Base-by-base conservation (phyloP, 2,113 vertebrate genomes). In the Phaethornis superciliosus region DNA sequence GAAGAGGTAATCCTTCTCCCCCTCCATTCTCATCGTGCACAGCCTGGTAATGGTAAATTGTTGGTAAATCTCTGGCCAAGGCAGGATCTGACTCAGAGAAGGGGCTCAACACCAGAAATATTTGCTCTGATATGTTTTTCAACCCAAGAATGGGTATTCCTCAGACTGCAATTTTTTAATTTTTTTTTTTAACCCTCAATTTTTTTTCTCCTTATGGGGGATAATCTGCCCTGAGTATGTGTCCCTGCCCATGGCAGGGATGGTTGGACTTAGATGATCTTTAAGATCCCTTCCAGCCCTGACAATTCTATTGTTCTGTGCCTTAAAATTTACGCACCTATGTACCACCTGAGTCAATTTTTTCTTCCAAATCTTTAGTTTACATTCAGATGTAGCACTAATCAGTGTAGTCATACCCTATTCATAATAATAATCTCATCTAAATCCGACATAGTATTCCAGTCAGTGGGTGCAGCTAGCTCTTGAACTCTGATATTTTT, bases 301-400 rank as follows among this genome's bases (percentile, higher is more conserved):
- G 40, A 40, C 40, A 40, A 40, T 40, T 40, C 40, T 40, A 40
- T 40, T 40, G 13, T 40, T 40, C 40, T 40, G 40, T 40, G 13
- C 28, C 68, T 83, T 28, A 56, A 69, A 15, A 64, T 85, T 80
- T 62, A 62, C 40, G 51, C 88, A 88, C 85, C 44, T 93, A 51
- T 80, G 77, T 85, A 90, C 85, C 67, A 68, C 8, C 32, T 81
- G 55, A 92, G 24, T 65, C 44, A 76, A 80, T 12, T 69, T 92
- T 64, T 52, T 89, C 55, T 93, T 72, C 55, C 88, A 85, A 90
- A 62, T 37, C 65, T 93, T 70, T 89, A 65, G 80, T 95, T 90
- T 40, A 76, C 40, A 82, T 54, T 92, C 79, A 85, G 82, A 76
- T 85, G 88, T 88, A 76, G 62, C 27, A 70, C 74, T 92, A 90